phyloP scores from a whole-genome alignment of 2,113 vertebrate species.

The Chaenogobius annularis region DNA sequence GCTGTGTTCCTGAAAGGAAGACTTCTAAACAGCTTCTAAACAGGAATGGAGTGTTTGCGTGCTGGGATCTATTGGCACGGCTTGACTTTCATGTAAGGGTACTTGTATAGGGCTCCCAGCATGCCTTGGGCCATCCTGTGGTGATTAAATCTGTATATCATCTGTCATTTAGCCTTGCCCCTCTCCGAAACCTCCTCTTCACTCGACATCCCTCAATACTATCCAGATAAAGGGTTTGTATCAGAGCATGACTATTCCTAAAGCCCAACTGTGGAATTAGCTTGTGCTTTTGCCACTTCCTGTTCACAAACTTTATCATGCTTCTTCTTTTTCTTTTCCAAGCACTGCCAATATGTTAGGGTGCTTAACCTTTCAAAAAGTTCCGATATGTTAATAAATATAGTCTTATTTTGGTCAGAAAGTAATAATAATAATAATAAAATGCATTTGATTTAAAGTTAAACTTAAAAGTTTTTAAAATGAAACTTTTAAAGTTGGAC shows the following conservation, averaged over 20 bases:
- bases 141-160: constrained; percentile 68
- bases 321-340: background rate
- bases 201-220: constrained; percentile 33
- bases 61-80: constrained; percentile 18
- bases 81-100: constrained; percentile 42
- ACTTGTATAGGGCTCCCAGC: constrained; percentile 54
- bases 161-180: constrained; percentile 59
- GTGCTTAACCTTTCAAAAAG: background rate
- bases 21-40: constrained; percentile 25
- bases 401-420: background rate
- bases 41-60: background rate
- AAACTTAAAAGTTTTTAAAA: too few relatives aligned
- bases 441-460: background rate
- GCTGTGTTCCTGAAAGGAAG: constrained; percentile 28
- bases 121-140: constrained; percentile 61
- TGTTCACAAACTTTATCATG: background rate
- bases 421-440: too few relatives aligned
- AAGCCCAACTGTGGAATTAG: constrained; percentile 41
- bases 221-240: constrained; percentile 61
- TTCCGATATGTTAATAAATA: background rate
- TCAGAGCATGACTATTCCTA: constrained; percentile 43
- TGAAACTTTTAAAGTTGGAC: too few relatives aligned
- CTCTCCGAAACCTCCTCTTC: constrained; percentile 41
- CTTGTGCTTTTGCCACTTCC: constrained; percentile 33
- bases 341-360: background rate